A percentile compares a stretch with the other conserved stretches of the same genome.
These are phyloP conservation scores for Fopius arisanus DNA, from an alignment of 1,140 invertebrate genomes.

Conservation along the genomic window DNA sequence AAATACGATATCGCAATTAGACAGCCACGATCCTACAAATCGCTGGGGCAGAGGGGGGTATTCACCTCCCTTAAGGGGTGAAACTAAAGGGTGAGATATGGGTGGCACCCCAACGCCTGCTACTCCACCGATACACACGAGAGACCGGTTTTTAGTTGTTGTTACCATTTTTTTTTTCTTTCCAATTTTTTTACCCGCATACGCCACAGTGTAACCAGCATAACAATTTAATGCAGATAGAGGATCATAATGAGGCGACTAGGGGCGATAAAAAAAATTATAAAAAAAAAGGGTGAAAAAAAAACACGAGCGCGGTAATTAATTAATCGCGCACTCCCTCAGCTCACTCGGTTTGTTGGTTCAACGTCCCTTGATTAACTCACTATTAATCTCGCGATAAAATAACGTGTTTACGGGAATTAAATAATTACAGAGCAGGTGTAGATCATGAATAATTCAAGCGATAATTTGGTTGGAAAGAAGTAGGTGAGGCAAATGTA, in stretches of 20 bases:
- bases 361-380: background rate
- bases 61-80: conserved; percentile 16
- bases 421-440: background rate
- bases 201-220: conserved; percentile 24
- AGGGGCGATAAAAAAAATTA: conserved; percentile 17
- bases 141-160: conserved; percentile 5
- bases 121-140: background rate
- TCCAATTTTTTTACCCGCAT: conserved; percentile 12
- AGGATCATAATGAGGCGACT: conserved; percentile 24
- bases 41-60: background rate
- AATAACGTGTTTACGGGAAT: background rate
- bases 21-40: conserved; percentile 41
- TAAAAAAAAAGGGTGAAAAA: background rate
- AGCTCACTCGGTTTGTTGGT: background rate
- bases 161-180: conserved; percentile 31
- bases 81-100: conserved; percentile 30
- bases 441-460: conserved; percentile 5
- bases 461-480: background rate
- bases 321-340: background rate
- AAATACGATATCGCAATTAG: conserved; percentile 58
- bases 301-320: background rate
- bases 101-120: conserved; percentile 14
- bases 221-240: conserved; percentile 32
- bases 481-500: conserved; percentile 18
- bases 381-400: background rate